These are phyloP conservation scores for Morus bassanus DNA, from an alignment of 2,797 vertebrate species.

Conservation along the genomic window DNA sequence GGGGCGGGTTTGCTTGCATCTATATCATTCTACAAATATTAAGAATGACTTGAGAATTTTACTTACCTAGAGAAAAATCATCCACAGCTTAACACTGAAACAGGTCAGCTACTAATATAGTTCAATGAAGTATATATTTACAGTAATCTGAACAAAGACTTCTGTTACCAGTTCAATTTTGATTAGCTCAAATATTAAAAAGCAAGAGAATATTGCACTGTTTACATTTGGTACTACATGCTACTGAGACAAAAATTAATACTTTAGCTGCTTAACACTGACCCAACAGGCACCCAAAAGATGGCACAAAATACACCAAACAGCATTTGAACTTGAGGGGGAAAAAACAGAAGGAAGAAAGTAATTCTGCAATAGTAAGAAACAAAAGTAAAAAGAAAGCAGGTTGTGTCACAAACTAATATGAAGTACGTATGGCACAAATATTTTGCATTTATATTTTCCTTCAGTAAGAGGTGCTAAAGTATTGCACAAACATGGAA, in stretches of 20 bases:
- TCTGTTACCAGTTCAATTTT: not conserved
- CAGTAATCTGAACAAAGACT: not conserved
- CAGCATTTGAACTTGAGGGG: not conserved
- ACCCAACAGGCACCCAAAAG: not conserved
- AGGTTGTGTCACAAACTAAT: not conserved
- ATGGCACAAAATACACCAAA: not conserved
- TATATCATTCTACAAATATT: conserved; percentile 84
- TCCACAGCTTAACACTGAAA: not conserved
- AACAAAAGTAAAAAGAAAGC: not conserved
- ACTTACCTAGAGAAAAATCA: conserved; percentile 7
- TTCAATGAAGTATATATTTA: not conserved
- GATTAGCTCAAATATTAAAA: not conserved
- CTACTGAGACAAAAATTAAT: not conserved
- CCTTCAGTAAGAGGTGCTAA: too few relatives aligned
- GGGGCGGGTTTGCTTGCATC: conserved; percentile 83
- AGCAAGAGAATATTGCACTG: not conserved
- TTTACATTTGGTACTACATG: not conserved
- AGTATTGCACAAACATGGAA: not conserved
- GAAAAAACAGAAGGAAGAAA: not conserved
- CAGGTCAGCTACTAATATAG: not conserved
- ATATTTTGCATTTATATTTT: not conserved
- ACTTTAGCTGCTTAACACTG: not conserved
- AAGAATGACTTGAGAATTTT: conserved; percentile 47
- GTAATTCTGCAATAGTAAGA: not conserved
- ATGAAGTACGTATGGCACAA: not conserved